These are phyloP conservation scores for Patella vulgata DNA, from an alignment of 1,140 invertebrate species.

Conservation along the genomic window DNA sequence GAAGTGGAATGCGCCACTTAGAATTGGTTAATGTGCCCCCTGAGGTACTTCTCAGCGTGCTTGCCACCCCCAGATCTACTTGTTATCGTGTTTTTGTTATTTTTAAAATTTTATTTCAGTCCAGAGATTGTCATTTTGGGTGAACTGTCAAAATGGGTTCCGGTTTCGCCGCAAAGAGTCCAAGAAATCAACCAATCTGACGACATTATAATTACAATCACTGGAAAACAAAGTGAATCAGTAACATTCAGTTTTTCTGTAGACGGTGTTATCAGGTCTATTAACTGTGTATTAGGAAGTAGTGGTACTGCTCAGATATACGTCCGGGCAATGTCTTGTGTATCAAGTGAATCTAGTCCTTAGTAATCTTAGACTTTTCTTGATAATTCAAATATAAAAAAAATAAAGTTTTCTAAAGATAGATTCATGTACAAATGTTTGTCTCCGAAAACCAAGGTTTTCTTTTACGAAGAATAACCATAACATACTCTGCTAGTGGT, in stretches of 20 bases:
- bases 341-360: background rate
- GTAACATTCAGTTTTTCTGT: background rate
- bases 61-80: too few species aligned
- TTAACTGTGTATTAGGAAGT: background rate
- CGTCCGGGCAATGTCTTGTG: background rate
- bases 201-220: background rate
- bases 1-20: too few species aligned
- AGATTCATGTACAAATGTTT: too few species aligned
- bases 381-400: too few species aligned
- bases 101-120: slow-evolving; percentile 13
- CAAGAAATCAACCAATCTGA: background rate
- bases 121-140: slow-evolving; percentile 26
- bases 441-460: too few species aligned
- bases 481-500: too few species aligned
- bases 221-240: background rate
- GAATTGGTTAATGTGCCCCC: too few species aligned
- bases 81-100: too few species aligned
- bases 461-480: too few species aligned
- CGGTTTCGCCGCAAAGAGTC: slow-evolving; percentile 32
- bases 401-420: too few species aligned
- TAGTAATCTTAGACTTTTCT: too few species aligned
- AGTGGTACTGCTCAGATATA: background rate
- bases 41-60: too few species aligned
- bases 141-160: slow-evolving; percentile 34
- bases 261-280: background rate